phyloP scores from a whole-genome alignment of 2,888 invertebrate species.

The Erynnis tages region DNA sequence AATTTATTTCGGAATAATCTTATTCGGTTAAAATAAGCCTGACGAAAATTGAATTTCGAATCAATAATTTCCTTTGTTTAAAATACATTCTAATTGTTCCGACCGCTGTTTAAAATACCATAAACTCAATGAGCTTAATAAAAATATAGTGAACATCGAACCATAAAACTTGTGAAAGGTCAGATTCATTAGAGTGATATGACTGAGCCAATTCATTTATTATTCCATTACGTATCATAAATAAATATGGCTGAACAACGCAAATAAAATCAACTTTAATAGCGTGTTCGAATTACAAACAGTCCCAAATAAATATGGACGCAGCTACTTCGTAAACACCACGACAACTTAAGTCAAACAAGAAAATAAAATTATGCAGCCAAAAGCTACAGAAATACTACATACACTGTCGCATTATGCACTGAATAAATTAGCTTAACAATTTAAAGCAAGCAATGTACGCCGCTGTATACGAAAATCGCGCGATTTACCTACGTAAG shows the following conservation, averaged over 20 bases:
- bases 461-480: slow-evolving; percentile 11
- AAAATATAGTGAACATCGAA: too few species aligned
- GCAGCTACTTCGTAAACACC: background rate
- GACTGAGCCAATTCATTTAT: too few species aligned
- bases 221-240: too few species aligned
- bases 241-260: background rate
- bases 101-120: too few species aligned
- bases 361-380: slow-evolving; percentile 13
- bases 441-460: slow-evolving; percentile 23
- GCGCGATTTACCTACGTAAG: slow-evolving; percentile 11
- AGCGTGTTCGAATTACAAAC: background rate
- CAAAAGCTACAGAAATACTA: slow-evolving; percentile 14
- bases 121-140: too few species aligned
- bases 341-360: slow-evolving; percentile 18
- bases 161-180: too few species aligned
- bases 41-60: too few species aligned
- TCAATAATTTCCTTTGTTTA: too few species aligned
- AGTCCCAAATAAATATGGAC: slow-evolving; percentile 2
- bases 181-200: too few species aligned
- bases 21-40: too few species aligned
- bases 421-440: slow-evolving; percentile 21
- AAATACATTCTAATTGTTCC: too few species aligned
- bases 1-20: too few species aligned
- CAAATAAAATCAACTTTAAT: background rate
- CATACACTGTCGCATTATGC: slow-evolving; percentile 21